These are phyloP conservation scores for Trididemnum clinides DNA, from an alignment of 23 tunicate genomes.

Conservation along the genomic window DNA sequence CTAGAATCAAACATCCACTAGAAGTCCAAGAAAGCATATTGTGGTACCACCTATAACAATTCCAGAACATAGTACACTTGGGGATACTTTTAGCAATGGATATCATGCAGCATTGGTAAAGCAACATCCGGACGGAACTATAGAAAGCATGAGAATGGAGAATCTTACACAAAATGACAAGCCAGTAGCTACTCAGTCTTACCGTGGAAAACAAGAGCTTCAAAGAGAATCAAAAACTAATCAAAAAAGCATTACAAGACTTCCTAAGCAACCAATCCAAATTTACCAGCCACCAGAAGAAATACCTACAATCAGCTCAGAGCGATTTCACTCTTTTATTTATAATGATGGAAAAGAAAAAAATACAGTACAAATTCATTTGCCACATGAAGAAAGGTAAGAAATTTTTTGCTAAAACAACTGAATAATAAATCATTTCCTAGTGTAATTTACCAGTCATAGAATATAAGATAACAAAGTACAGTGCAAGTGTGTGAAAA, in stretches of 20 bases:
- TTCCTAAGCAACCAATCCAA: not conserved
- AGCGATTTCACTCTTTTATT: conserved; percentile 32
- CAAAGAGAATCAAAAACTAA: not conserved
- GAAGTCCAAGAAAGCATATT: conserved; percentile 54
- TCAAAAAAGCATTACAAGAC: not conserved
- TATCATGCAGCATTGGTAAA: conserved; percentile 34
- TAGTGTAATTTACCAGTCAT: too few species aligned
- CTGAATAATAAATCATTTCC: too few species aligned
- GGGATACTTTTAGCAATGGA: conserved; percentile 44
- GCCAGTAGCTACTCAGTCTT: not conserved
- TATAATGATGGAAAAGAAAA: conserved; percentile 32
- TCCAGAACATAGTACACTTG: conserved; percentile 55
- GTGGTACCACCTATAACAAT: conserved; percentile 64
- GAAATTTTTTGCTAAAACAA: too few species aligned
- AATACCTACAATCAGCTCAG: not conserved
- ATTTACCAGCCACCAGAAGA: not conserved
- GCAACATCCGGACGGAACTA: conserved; percentile 81
- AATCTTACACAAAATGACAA: not conserved
- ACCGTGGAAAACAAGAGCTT: not conserved
- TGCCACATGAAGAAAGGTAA: conserved; percentile 47
- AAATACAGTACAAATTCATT: conserved; percentile 48
- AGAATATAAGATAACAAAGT: too few species aligned
- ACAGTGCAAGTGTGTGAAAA: too few species aligned
- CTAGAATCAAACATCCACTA: not conserved
- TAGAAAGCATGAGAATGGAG: conserved; percentile 30